Evolutionary conservation across 2,888 invertebrate genomes (phyloP), one percentile per base, ranked within the genome.

Genomic region (Brachyopa scutellaris): DNA sequence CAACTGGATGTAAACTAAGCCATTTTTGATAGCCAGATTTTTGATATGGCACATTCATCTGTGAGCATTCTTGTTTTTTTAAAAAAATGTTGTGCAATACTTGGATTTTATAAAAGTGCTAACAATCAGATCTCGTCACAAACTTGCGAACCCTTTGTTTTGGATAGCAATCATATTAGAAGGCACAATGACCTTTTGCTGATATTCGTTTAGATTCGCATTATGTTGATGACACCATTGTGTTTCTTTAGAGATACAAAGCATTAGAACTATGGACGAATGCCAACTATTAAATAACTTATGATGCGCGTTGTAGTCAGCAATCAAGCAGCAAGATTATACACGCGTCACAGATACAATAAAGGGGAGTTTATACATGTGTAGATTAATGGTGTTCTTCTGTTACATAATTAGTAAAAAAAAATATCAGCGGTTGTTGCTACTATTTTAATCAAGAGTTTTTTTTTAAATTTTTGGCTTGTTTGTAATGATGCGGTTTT

Each of bases 281-380:
- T 76, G 86, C 86, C 85, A 86, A 77, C 70, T 84, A 85, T 86
- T 86, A 85, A 86, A 85, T 85, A 86, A 86, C 78, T 31, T 8
- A 15, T 17, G 15, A 33, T 55, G 15, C 33, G 33, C 8, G n/a
- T n/a, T 42, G 13, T 66, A 62, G 23, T 42, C 6, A 36, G n/a
- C 17, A 6, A 38, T 26, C 7, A 23, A 36, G 1, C 19, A 11
- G 13, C 15, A 1, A 40, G 7, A 23, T 55, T 19, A 17, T 61
- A 26, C 36, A 23, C 26, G 36, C 36, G 26, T 11, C 8, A 8
- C 13, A 9, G 17, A 26, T 26, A 36, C 49, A 26, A 15, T 26
- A 9, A 29, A 29, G 7, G 23, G 5, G n/a, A 13, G 13, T 26
- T 19, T 53, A 9, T 36, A 47, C 13, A 57, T 8, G 7, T 8